phyloP scores from a whole-genome alignment of 2,113 vertebrate genomes.

The Lates calcarifer region DNA sequence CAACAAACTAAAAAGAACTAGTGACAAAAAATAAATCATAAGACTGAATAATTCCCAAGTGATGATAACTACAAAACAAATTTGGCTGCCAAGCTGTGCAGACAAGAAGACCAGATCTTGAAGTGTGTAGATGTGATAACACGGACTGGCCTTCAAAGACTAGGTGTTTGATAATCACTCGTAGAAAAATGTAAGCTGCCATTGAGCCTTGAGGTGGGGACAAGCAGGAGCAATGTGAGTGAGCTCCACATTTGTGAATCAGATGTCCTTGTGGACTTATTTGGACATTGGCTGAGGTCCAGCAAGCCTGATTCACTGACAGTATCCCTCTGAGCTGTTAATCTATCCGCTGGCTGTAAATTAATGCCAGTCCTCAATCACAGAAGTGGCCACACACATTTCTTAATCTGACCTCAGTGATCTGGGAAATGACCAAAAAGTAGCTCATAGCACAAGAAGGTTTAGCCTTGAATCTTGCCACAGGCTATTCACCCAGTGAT shows the following conservation, averaged over 20 bases:
- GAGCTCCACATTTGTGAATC: slow-evolving; percentile 74
- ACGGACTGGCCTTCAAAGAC: not conserved
- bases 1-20: not conserved
- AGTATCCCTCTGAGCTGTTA: slow-evolving; percentile 65
- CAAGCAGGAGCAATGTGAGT: slow-evolving; percentile 37
- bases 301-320: slow-evolving; percentile 67
- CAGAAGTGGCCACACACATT: not conserved
- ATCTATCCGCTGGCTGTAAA: slow-evolving; percentile 71
- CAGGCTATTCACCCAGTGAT: not conserved
- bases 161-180: not conserved
- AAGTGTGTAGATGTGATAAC: not conserved
- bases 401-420: slow-evolving; percentile 18
- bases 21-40: not conserved
- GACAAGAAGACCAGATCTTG: not conserved
- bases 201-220: not conserved
- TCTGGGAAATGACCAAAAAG: slow-evolving; percentile 29
- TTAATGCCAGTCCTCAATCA: slow-evolving; percentile 62
- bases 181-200: not conserved
- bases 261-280: slow-evolving; percentile 80
- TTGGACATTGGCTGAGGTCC: slow-evolving; percentile 79
- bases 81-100: not conserved
- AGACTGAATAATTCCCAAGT: not conserved
- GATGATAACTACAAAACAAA: not conserved
- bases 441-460: not conserved
- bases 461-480: not conserved